These are phyloP conservation scores for Betta splendens DNA, from an alignment of 2,797 vertebrate genomes.

Conservation along the genomic window DNA sequence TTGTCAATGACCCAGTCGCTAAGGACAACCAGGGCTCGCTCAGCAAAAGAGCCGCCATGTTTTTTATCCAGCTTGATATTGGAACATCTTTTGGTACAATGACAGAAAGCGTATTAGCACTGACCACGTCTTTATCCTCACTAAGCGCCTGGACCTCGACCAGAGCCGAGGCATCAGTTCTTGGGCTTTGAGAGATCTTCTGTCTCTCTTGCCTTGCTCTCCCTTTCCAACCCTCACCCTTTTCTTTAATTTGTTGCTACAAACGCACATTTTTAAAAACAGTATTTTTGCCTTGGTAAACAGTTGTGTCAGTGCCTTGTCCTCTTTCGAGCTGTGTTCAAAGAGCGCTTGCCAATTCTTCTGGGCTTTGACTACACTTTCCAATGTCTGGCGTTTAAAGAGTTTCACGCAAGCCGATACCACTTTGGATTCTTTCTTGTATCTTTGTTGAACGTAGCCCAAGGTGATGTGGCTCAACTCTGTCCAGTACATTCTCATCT, in stretches of 20 bases:
- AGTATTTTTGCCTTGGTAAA: neutral
- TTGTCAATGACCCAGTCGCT: neutral
- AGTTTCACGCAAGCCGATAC: too few species aligned
- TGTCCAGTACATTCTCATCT: neutral
- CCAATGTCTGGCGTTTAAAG: neutral
- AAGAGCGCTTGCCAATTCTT: neutral
- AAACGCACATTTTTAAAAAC: neutral
- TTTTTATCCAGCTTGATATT: neutral
- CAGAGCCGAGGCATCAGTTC: too few species aligned
- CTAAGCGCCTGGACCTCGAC: too few species aligned
- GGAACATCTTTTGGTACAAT: neutral
- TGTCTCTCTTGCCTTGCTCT: neutral
- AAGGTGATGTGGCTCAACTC: rapidly evolving
- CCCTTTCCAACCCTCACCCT: neutral
- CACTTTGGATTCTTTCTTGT: neutral
- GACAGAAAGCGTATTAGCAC: neutral
- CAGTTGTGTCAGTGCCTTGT: neutral
- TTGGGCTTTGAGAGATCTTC: too few species aligned
- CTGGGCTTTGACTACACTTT: neutral
- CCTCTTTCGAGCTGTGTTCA: neutral
- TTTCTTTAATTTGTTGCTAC: neutral
- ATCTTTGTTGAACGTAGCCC: neutral
- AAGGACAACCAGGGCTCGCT: slow-evolving; percentile 5
- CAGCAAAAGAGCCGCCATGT: neutral
- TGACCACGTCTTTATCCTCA: too few species aligned